Evolutionary conservation across 2,888 invertebrate species (phyloP).

Genomic region (Cecidostiba fungosa): DNA sequence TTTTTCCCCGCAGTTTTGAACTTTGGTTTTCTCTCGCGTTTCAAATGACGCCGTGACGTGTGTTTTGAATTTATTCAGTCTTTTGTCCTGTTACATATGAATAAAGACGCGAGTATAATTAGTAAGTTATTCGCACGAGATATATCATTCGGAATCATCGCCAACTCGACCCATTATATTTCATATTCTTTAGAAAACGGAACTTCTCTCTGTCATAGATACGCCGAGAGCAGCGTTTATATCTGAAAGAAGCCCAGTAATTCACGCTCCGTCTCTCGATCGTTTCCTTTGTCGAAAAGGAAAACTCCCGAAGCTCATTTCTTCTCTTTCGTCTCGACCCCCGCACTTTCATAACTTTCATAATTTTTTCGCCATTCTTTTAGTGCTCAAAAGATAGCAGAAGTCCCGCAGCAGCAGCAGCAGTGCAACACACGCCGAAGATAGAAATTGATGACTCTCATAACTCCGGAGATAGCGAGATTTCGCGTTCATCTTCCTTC

Average conservation of each 20-base stretch:
- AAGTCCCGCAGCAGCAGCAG: slow-evolving; percentile 50
- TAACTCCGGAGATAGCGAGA: slow-evolving; percentile 66
- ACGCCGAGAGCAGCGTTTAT: neutral
- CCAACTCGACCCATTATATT: neutral
- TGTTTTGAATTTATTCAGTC: too few relatives aligned
- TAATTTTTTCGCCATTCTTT: slow-evolving; percentile 46
- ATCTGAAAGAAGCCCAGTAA: slow-evolving; percentile 25
- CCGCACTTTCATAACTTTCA: slow-evolving; percentile 32
- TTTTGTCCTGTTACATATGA: too few relatives aligned
- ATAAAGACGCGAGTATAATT: too few relatives aligned
- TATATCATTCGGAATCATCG: too few relatives aligned
- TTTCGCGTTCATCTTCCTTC: slow-evolving; percentile 28
- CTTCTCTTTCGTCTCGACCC: neutral
- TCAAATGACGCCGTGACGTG: neutral
- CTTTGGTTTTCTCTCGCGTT: neutral
- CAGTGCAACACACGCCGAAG: slow-evolving; percentile 50
- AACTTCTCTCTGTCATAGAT: neutral
- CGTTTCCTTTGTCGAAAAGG: neutral
- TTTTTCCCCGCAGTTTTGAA: slow-evolving; percentile 7
- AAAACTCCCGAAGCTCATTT: slow-evolving; percentile 9
- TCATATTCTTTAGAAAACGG: neutral
- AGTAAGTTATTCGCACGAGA: too few relatives aligned
- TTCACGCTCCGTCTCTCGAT: slow-evolving; percentile 40
- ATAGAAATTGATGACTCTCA: slow-evolving; percentile 74
- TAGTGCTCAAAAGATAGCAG: slow-evolving; percentile 16